Evolutionary conservation across 2,888 invertebrate species (phyloP), one percentile per base, ranked within the genome.

Genomic region (Hydrotaea cyrtoneurina): DNA sequence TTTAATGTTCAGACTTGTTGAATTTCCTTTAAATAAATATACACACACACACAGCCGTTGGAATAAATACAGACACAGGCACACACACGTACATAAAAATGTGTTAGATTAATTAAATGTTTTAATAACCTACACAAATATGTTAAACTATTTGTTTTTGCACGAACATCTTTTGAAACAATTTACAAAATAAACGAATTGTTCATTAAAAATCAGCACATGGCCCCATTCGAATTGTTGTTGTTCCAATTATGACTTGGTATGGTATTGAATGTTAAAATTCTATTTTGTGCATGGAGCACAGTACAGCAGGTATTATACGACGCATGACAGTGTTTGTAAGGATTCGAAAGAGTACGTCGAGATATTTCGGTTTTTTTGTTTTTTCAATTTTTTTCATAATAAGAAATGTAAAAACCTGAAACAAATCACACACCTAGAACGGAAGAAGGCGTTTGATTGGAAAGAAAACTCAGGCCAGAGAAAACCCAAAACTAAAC

Each of bases 61-160:
- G 31, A 10, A 5, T 62, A 26, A n/a, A n/a, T n/a, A n/a, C n/a
- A n/a, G n/a, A n/a, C n/a, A n/a, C n/a, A n/a, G n/a, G n/a, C 62
- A n/a, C 5, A n/a, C n/a, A 17, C 59, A 59, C 17, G 21, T 13
- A 43, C 43, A n/a, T 2, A 17, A n/a, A n/a, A 15, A 62, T 46
- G 69, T 69, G 21, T 15, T 21, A 69, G 46, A 46, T 69, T 43
- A 69, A 43, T 69, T 69, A 69, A 69, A 69, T 46, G 46, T 39
- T 43, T 66, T 55, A 13, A 59, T 59, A 15, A 31, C 26, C 23
- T 10, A 57, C 59, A 11, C 19, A 26, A 59, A 59, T 2, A 26
- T 59, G 26, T 26, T 59, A 59, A 59, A 59, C 59, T 23, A 59
- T 59, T 59, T 59, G 26, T 59, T 26, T 59, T 23, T 59, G 59